Evolutionary conservation across 2,888 invertebrate genomes (phyloP), one percentile per base, ranked within the genome.

Genomic region (Macroteleia sp.): DNA sequence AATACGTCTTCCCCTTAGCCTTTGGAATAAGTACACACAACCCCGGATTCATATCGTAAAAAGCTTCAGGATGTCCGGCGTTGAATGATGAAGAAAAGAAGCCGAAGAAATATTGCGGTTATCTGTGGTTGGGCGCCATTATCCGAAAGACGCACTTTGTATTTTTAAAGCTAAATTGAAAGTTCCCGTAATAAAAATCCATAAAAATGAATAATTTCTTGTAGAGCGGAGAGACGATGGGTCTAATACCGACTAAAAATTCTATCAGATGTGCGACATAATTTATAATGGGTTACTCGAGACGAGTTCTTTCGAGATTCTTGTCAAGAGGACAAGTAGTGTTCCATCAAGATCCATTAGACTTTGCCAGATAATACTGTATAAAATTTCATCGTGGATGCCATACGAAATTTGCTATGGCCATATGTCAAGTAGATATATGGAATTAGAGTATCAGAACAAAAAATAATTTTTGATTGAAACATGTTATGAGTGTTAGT

Each of bases 321-420:
- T 41, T 28, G 50, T 20, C 12, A 36, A 70, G 39, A 36, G 32
- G 17, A 39, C 42, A 59, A 36, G 44, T 22, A 50, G 59, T 67
- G 39, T 67, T 69, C 48, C 48, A 67, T 57, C 48, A 52, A 61
- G 32, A 22, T 61, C 61, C 61, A 70, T 67, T 67, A 67, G 57
- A 57, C 41, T 41, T 19, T 20, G 67, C 17, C 22, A 3, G 25
- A 10, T 71, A 44, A 62, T 56, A 46, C 39, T 14, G 46, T 46
- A 39, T 62, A 56, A 16, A 36, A 41, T 46, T 71, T 71, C 30
- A 70, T 71, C 54, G 19, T 56, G 56, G 39, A 46, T 54, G 56
- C 71, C 56, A 39, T 28, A 25, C 22, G 5, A 34, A 30, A 28
- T 44, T 57, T 41, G 20, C 30, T 28, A 17, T 30, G 48, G 67